Evolutionary conservation across 2,888 invertebrate species (phyloP), one percentile per base, ranked within the genome.

Genomic region (Spisula solida): DNA sequence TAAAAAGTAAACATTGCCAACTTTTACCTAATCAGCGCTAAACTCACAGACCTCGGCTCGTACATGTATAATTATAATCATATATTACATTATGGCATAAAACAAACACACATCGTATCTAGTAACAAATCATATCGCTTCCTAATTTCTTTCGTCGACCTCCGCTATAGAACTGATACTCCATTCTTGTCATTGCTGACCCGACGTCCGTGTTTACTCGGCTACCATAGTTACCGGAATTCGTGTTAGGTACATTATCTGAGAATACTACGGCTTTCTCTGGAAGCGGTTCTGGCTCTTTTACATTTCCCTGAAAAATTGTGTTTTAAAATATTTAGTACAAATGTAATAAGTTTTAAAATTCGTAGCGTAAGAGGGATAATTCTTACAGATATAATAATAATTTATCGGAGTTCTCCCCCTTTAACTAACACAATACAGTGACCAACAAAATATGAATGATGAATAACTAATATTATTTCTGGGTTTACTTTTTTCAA

Each of bases 171-270:
- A 96, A 96, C 86, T 95, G 90, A 87, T 93, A 94, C 92, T 96
- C 96, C 91, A 96, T 89, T 56, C 92, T 93, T 85, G 94, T 94
- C 94, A 96, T 95, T 6, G 92, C 88, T 31, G 91, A 83, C 10
- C 95, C 96, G 0, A 95, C 55, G 0, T 95, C 94, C 12, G 95
- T 94, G 20, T 91, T 93, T 41, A 95, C 93, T 29, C 95, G 90
- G 82, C 91, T 92, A 20, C 96, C 96, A 92, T 96, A 96, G 93
- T 96, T 96, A 66, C 96, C 96, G 10, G 96, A 94, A 87, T 96
- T 96, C 41, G 96, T 96, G 90, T 96, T 96, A 6, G 96, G 96
- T 20, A 96, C 94, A 47, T 92, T 86, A 8, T 95, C 94, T 14
- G 96, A 95, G 90, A 94, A 96, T 86, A 95, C 91, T 20, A 92